Percentiles rank a stretch among this genome's conserved stretches.
Conservation (phyloP, 2,113 vertebrate species). For the Abramis brama region DNA sequence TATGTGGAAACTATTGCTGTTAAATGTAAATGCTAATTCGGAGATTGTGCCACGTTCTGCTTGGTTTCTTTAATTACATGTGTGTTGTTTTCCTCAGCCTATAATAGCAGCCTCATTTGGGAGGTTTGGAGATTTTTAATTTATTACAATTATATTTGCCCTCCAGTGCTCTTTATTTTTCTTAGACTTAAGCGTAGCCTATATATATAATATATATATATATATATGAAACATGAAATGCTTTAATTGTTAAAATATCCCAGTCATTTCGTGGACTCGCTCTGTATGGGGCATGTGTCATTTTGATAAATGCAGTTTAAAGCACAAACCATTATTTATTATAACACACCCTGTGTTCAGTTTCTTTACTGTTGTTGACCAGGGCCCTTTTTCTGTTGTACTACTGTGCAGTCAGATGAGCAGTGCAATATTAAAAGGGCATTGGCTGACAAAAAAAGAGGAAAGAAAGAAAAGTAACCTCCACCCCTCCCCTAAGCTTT, state of each 20-base stretch:
- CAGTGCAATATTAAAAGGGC: constrained; percentile 99
- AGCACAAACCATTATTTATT: neutral
- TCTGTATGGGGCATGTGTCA: neutral
- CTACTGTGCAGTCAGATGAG: constrained; percentile 93
- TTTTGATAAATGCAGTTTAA: neutral
- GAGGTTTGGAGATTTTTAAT: neutral
- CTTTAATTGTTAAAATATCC: neutral
- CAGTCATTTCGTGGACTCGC: neutral
- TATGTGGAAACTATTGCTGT: neutral
- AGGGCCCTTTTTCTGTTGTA: constrained; percentile 94
- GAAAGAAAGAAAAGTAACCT: constrained; percentile 44
- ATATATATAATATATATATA: neutral
- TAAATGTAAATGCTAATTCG: neutral
- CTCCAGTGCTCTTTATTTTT: neutral
- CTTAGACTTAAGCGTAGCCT: neutral
- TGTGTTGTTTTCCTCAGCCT: neutral
- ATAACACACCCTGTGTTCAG: constrained; percentile 42
- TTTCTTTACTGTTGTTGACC: constrained; percentile 80
- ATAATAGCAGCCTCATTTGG: neutral
- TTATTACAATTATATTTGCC: neutral
- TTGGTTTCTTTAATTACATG: neutral
- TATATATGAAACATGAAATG: neutral
- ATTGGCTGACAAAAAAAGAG: constrained; percentile 84
- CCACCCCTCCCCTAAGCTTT: constrained; percentile 24
- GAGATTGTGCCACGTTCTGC: neutral